These are phyloP conservation scores for Drosophila mimetica DNA, from an alignment of 2,888 invertebrate genomes.

Conservation along the genomic window DNA sequence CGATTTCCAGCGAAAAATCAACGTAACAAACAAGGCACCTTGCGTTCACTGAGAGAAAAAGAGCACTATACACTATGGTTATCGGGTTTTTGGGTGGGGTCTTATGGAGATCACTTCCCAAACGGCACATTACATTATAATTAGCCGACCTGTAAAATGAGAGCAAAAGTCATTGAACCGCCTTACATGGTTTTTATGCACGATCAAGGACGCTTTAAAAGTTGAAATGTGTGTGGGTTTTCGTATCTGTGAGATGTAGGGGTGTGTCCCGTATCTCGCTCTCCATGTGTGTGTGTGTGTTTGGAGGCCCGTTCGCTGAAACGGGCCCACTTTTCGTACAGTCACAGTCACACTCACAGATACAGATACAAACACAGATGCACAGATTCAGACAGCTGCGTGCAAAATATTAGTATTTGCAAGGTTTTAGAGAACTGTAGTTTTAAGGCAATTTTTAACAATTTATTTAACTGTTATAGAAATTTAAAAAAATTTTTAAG, in stretches of 20 bases:
- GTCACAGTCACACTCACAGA: slow-evolving; percentile 10
- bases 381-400: slow-evolving; percentile 16
- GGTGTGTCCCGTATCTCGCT: slow-evolving; percentile 38
- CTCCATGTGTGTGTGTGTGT: slow-evolving; percentile 22
- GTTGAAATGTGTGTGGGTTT: slow-evolving; percentile 1
- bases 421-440: not conserved
- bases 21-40: slow-evolving; percentile 19
- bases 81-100: not conserved
- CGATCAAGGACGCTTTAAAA: slow-evolving; percentile 41
- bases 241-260: slow-evolving; percentile 41
- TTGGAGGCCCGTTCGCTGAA: slow-evolving; percentile 65
- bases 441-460: not conserved
- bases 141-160: slow-evolving; percentile 13
- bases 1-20: slow-evolving; percentile 26
- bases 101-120: not conserved
- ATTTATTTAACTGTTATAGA: no score
- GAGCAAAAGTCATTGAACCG: slow-evolving; percentile 37
- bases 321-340: slow-evolving; percentile 61
- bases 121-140: slow-evolving; percentile 5
- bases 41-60: slow-evolving; percentile 20
- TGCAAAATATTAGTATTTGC: slow-evolving; percentile 20
- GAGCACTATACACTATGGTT: no score
- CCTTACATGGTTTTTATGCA: slow-evolving; percentile 23
- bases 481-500: no score
- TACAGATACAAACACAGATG: slow-evolving; percentile 19